These are phyloP conservation scores for Diabrotica undecimpunctata DNA, from an alignment of 1,140 invertebrate genomes.

Conservation along the genomic window DNA sequence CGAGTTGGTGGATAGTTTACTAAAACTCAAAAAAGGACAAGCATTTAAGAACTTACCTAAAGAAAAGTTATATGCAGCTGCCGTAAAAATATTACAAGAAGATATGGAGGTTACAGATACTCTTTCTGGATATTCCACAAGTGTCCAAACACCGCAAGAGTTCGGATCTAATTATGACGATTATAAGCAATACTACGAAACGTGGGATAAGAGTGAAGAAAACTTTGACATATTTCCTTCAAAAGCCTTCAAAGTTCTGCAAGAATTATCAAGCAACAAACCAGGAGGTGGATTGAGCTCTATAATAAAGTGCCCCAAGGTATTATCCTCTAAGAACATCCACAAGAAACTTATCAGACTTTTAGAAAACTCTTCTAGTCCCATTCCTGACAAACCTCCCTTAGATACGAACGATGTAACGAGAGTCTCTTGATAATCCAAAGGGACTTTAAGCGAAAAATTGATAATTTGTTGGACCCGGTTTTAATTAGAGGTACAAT, in stretches of 20 bases:
- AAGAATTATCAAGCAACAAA: constrained; percentile 43
- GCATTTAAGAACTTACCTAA: constrained; percentile 53
- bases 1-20: constrained; percentile 56
- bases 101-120: constrained; percentile 49
- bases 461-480: constrained; percentile 28
- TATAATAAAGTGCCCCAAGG: constrained; percentile 52
- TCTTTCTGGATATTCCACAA: constrained; percentile 44
- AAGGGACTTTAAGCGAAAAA: constrained; percentile 34
- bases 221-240: constrained; percentile 52
- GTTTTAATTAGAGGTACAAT: constrained; percentile 34
- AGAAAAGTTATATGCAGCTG: constrained; percentile 56
- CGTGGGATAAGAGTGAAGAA: constrained; percentile 52
- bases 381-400: constrained; percentile 27
- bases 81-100: constrained; percentile 53
- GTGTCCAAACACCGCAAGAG: constrained; percentile 48
- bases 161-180: constrained; percentile 46
- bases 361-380: constrained; percentile 29
- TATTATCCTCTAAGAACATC: constrained; percentile 56
- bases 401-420: constrained; percentile 37
- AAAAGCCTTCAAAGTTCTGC: constrained; percentile 50
- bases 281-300: constrained; percentile 42
- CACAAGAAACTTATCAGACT: constrained; percentile 47
- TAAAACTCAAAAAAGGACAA: constrained; percentile 52
- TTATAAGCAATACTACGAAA: constrained; percentile 59
- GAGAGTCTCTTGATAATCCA: constrained; percentile 41